Base-by-base conservation (phyloP, 2,113 vertebrate genomes). In the Clarias macrocephalus region DNA sequence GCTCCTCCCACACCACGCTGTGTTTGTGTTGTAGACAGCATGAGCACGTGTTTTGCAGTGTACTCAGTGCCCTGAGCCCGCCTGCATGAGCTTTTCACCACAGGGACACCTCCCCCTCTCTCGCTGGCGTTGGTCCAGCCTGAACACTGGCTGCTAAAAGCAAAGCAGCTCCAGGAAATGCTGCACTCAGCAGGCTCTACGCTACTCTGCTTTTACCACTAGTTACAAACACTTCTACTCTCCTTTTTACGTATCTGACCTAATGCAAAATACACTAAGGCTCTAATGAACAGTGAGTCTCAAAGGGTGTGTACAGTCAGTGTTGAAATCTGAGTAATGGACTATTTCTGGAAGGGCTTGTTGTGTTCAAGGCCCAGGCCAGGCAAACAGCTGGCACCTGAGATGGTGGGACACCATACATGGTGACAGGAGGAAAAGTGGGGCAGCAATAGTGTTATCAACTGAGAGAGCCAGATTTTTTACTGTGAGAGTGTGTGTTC, bases 11-110 rank as follows among this genome's bases (percentile, higher is more conserved):
- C 80, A 57, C 25, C 60, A 84, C 80, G 33, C 82, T 81, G 79
- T 82, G 89, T 88, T 91, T 91, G 91, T 91, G 90, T 93, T 91
- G 87, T 90, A 82, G 89, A 84, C 83, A 82, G 89, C 56, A 16
- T 28, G 72, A 86, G 70, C 92, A 92, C 90, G 90, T 92, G 91
- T 91, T 82, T 25, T 48, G 81, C 19, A 9, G 21, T 86, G 91
- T 56, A 91, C 90, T 33, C 77, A 18, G 37, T 91, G 90, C 88
- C 89, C 90, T 89, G 73, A 62, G 86, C 80, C 90, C 84, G 84
- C 23, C 72, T 81, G 82, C 86, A 37, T 37, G 33, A 37, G 84
- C 30, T 89, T 89, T 91, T 89, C 88, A 90, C 88, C 85, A 63
- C 30, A 84, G 25, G 68, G 33, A 21, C 72, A 70, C 19, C 85